phyloP scores from a whole-genome alignment of 1,140 invertebrate species.

The Drosophila nikananu region DNA sequence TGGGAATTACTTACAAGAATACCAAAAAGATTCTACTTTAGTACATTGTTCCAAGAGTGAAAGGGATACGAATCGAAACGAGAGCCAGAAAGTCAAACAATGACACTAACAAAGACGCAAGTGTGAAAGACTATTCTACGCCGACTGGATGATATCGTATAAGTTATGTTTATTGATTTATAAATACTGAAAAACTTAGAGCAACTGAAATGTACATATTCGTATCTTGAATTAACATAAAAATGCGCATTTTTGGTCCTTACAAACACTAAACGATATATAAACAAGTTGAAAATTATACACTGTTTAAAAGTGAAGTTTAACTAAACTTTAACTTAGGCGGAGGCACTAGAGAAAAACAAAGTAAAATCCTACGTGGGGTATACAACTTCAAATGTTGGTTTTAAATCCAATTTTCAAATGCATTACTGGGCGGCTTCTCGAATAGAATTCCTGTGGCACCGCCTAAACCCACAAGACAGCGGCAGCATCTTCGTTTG shows the following conservation, averaged over 20 bases:
- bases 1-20: constrained; percentile 30
- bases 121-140: neutral
- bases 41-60: constrained; percentile 39
- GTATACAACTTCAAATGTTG: constrained; percentile 18
- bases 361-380: constrained; percentile 8
- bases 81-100: constrained; percentile 36
- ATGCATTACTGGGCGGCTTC: neutral
- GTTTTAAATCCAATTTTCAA: neutral
- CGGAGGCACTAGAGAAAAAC: constrained; percentile 53
- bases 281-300: constrained; percentile 10
- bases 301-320: constrained; percentile 10
- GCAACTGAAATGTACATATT: constrained; percentile 46
- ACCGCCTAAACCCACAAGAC: constrained; percentile 76
- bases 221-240: constrained; percentile 47
- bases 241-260: constrained; percentile 61
- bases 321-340: constrained; percentile 30
- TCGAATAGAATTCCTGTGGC: neutral
- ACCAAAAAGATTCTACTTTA: constrained; percentile 58
- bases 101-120: neutral
- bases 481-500: constrained; percentile 77
- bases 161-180: constrained; percentile 58
- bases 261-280: constrained; percentile 29
- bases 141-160: constrained; percentile 5
- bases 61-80: constrained; percentile 52
- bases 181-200: constrained; percentile 76